Evolutionary conservation across 2,888 invertebrate genomes (phyloP), one percentile per base, ranked within the genome.

Genomic region (Mylabris sibirica): DNA sequence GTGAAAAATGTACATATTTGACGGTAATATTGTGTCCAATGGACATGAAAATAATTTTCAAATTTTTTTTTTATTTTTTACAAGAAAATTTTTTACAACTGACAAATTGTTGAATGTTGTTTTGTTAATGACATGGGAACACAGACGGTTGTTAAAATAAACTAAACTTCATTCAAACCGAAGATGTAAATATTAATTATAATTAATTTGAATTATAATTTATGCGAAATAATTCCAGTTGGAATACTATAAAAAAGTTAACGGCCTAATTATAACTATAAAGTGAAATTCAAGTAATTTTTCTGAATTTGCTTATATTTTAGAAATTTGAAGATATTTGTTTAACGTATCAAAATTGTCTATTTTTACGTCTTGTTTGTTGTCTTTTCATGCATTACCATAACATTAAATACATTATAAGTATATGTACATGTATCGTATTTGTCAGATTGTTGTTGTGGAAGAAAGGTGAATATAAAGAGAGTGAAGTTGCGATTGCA

Each of bases 401-500:
- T 65, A 22, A 35, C 60, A 61, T 66, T 60, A 66, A 62, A 66
- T 66, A 61, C 44, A 66, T 59, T 62, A 30, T 57, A 57, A n/a
- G n/a, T n/a, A n/a, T n/a, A n/a, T n/a, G n/a, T n/a, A n/a, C n/a
- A n/a, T n/a, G n/a, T 35, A 44, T 35, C 41, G 60, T 44, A 57
- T 67, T 64, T 64, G 41, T 67, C 26, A 41, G 62, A 57, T 24
- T 5, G 62, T 61, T 59, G 59, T 26, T 34, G 63, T 62, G 59
- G 63, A 24, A 60, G 49, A 66, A 67, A 59, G 60, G 59, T 67
- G 62, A 62, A 63, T 63, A 26, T 53, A 53, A 22, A 57, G 38
- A 38, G 41, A 61, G 61, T 35, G 53, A 62, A 68, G 30, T 62
- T 65, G 65, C 62, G 62, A 65, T 65, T 68, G 68, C 62, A 65